Conservation (phyloP, 1,140 invertebrate genomes). For the Ephestia elutella region DNA sequence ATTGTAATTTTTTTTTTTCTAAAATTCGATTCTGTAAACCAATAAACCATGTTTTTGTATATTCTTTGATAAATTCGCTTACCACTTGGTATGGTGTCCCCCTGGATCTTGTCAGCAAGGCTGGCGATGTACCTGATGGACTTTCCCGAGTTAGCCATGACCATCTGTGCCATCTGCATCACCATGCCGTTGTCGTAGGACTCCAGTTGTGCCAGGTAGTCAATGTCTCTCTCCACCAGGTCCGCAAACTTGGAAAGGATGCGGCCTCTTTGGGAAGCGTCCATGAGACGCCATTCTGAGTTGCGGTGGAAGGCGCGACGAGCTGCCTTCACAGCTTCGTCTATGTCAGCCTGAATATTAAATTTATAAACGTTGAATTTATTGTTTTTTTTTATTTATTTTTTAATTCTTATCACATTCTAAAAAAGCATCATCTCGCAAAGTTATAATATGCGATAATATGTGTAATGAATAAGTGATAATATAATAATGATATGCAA, state of each 20-base stretch:
- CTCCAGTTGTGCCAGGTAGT: conserved; percentile 84
- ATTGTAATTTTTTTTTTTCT: too few relatives aligned
- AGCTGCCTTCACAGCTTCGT: conserved; percentile 6
- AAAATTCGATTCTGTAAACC: too few relatives aligned
- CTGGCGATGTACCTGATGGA: conserved; percentile 91
- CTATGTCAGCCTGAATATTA: conserved; percentile 12
- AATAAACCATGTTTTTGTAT: too few relatives aligned
- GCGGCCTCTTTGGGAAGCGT: conserved; percentile 86
- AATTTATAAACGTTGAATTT: too few relatives aligned
- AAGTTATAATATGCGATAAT: too few relatives aligned
- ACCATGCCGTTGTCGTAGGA: conserved; percentile 94
- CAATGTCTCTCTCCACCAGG: conserved; percentile 82
- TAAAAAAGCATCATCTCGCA: too few relatives aligned
- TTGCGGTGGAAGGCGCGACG: conserved; percentile 13
- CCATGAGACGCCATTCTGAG: conserved; percentile 80
- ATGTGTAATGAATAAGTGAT: too few relatives aligned
- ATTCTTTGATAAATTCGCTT: too few relatives aligned
- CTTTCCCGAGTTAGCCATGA: conserved; percentile 79
- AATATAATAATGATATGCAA: too few relatives aligned
- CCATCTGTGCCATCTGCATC: conserved; percentile 77
- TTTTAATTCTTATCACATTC: too few relatives aligned
- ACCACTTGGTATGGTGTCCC: conserved; percentile 90
- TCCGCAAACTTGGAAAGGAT: conserved; percentile 85
- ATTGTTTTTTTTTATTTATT: too few relatives aligned
- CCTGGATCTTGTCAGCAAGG: conserved; percentile 93